Conservation (phyloP, 2,113 vertebrate species). For the Serilophus lunatus region DNA sequence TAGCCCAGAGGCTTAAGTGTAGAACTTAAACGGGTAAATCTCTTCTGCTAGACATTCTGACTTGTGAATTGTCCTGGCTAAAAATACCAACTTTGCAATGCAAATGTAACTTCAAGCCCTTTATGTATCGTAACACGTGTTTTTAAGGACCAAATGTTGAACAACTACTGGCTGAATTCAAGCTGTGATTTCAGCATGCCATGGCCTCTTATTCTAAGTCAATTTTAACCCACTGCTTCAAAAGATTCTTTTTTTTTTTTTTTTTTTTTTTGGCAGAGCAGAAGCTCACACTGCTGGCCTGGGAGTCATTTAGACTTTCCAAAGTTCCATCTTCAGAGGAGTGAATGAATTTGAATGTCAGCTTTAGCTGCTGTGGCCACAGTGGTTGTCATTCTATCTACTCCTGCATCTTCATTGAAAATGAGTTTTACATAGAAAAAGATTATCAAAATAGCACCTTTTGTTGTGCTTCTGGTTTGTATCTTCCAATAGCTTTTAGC, state of each 20-base stretch:
- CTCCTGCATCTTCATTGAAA: slow-evolving; percentile 57
- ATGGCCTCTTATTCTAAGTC: background rate
- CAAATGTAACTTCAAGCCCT: background rate
- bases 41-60: background rate
- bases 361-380: slow-evolving; percentile 65
- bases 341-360: background rate
- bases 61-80: background rate
- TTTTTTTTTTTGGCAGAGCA: slow-evolving; percentile 67
- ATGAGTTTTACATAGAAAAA: slow-evolving; percentile 56
- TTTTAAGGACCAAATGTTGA: background rate
- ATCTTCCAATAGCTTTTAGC: background rate
- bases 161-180: background rate
- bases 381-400: slow-evolving; percentile 56
- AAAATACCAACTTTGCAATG: background rate
- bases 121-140: background rate
- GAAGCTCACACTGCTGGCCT: slow-evolving; percentile 60
- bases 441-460: background rate
- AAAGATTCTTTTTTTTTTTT: no score
- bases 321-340: slow-evolving; percentile 73
- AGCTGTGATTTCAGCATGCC: background rate
- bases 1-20: background rate
- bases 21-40: background rate
- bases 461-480: background rate
- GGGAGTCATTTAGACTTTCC: slow-evolving; percentile 30
- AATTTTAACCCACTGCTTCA: background rate